A percentile compares a stretch with the other conserved stretches of the same genome.
Conservation (phyloP, 2,113 vertebrate genomes). For the Microcebus lehilahytsara region DNA sequence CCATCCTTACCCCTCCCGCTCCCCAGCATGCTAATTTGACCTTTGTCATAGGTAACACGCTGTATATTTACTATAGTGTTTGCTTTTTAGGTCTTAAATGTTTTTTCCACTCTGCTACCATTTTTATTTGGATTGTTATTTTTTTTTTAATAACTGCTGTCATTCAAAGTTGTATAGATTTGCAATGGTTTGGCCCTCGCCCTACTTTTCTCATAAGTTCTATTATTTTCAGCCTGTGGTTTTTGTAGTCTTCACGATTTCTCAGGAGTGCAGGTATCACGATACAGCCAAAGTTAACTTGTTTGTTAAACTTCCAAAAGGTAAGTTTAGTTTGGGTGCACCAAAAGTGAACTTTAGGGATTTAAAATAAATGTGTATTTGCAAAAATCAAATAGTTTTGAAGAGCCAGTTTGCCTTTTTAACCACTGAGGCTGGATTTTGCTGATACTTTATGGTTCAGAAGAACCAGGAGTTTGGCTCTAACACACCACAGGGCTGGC, state of each 20-base stretch:
- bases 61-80: not conserved
- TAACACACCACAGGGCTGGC: not conserved
- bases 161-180: not conserved
- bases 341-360: not conserved
- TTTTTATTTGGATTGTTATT: not conserved
- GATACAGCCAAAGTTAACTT: not conserved
- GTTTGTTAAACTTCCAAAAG: not conserved
- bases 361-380: not conserved
- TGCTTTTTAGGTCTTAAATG: not conserved
- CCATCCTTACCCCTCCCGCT: accelerated
- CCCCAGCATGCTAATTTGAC: not conserved
- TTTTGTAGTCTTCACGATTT: not conserved
- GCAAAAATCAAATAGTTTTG: not conserved
- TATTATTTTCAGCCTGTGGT: not conserved
- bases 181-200: not conserved
- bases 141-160: not conserved
- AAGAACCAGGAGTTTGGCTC: not conserved
- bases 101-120: not conserved
- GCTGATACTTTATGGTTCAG: not conserved
- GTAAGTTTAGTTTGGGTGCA: not conserved
- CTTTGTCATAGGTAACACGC: not conserved
- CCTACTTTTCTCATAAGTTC: not conserved
- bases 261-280: not conserved
- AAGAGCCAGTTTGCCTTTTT: not conserved
- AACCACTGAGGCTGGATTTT: not conserved